Evolutionary conservation across 2,113 vertebrate species (phyloP), one percentile per base, ranked within the genome.

Genomic region (Epinephelus lanceolatus): DNA sequence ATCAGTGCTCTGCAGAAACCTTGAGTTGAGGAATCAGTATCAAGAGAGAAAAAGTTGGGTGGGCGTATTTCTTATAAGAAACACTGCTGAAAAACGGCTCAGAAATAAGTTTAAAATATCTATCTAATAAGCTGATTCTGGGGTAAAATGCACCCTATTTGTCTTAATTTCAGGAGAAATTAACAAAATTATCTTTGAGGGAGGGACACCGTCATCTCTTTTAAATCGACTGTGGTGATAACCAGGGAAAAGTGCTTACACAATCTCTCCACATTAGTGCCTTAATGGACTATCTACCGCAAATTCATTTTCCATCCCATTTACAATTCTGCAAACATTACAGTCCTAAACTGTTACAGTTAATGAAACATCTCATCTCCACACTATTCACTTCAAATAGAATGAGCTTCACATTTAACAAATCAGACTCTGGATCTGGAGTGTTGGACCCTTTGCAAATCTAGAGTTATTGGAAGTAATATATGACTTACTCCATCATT

Each of bases 301-400:
- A 59, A 49, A 70, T 77, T 55, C 3, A 57, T 88, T 84, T 81
- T 70, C 60, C 70, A 81, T 60, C 21, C 47, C 67, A 84, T 89
- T 76, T 79, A 69, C 62, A 77, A 65, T 30, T 63, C 47, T 67
- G 42, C 81, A 78, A 78, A 76, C 27, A 61, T 52, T 23, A 71
- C 42, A 63, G 68, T 62, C 23, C 55, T 81, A 42, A 45, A 42
- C 68, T 47, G n/a, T 69, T 74, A 52, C 25, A 51, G 70, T 30
- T 49, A 62, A 79, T 75, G 12, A 67, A 70, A 80, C 47, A 47
- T 14, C 12, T 33, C 62, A 18, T 75, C 49, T 68, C 7, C 42
- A 60, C 45, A 25, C 8, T 67, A 30, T 57, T 30, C 7, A 4
- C 47, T 73, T 60, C 47, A 18, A 59, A 47, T 11, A 59, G 17